These are phyloP conservation scores for Mesaphorura yosii DNA, from an alignment of 1,140 invertebrate species.

Conservation along the genomic window DNA sequence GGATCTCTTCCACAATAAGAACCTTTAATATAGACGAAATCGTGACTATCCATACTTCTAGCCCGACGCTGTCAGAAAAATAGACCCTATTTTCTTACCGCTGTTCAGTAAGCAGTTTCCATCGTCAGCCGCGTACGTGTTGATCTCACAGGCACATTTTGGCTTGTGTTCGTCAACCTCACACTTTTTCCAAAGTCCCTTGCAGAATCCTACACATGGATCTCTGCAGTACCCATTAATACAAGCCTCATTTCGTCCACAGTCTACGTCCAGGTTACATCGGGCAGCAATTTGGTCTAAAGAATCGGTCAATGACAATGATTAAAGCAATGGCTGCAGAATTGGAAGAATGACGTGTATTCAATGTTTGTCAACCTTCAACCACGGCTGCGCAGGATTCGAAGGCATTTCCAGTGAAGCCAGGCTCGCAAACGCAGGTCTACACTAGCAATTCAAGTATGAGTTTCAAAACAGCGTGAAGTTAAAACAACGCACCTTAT, in stretches of 20 bases:
- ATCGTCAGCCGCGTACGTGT: constrained; percentile 30
- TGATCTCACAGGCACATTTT: constrained; percentile 28
- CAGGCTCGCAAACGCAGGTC: constrained; percentile 33
- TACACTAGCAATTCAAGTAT: constrained; percentile 18
- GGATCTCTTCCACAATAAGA: constrained; percentile 31
- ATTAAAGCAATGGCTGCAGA: not conserved
- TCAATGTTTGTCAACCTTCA: constrained; percentile 35
- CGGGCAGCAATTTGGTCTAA: constrained; percentile 34
- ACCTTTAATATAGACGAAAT: constrained; percentile 6
- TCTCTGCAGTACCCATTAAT: constrained; percentile 51
- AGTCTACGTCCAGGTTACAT: constrained; percentile 52
- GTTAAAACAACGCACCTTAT: constrained; percentile 40
- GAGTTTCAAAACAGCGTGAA: not conserved
- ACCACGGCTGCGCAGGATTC: constrained; percentile 52
- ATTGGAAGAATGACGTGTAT: not conserved
- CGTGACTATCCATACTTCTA: not conserved
- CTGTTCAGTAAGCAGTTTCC: constrained; percentile 29
- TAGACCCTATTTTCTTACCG: constrained; percentile 11
- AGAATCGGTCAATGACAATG: too few species aligned
- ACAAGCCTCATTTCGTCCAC: constrained; percentile 51
- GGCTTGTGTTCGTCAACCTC: constrained; percentile 30
- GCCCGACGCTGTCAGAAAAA: not conserved
- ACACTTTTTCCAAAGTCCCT: constrained; percentile 30
- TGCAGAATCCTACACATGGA: constrained; percentile 41
- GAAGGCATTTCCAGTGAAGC: constrained; percentile 68